Evolutionary conservation across 2,888 invertebrate species (phyloP).

Genomic region (Hedya salicella): DNA sequence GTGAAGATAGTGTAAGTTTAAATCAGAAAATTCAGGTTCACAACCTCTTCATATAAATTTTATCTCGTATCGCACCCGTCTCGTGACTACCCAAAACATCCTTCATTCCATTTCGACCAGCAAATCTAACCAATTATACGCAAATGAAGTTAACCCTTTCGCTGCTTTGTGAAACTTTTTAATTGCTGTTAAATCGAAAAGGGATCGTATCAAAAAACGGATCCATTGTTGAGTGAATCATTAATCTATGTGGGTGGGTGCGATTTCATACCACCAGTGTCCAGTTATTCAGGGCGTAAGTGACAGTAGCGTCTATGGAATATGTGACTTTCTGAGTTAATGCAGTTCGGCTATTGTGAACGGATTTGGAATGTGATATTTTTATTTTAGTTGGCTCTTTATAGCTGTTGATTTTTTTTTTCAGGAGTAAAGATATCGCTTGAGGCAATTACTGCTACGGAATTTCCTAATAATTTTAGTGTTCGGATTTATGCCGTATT

Average conservation of each 20-base stretch:
- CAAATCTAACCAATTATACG: constrained; percentile 72
- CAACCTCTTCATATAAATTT: background rate
- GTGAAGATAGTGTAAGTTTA: too few species aligned
- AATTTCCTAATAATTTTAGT: too few species aligned
- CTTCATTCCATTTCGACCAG: constrained; percentile 47
- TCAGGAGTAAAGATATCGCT: background rate
- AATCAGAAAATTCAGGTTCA: too few species aligned
- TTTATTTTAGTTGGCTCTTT: constrained; percentile 17
- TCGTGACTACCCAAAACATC: constrained; percentile 46
- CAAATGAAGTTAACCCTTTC: constrained; percentile 78
- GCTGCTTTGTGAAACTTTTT: constrained; percentile 76
- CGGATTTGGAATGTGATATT: constrained; percentile 41
- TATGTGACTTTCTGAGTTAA: constrained; percentile 50
- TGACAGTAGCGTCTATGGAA: background rate
- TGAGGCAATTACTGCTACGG: too few species aligned
- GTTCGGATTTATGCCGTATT: too few species aligned
- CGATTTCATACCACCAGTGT: constrained; percentile 46
- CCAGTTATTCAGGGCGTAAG: background rate
- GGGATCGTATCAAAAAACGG: constrained; percentile 69
- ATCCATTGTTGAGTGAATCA: constrained; percentile 69
- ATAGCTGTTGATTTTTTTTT: background rate
- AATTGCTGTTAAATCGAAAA: constrained; percentile 83
- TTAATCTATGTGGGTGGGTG: constrained; percentile 79
- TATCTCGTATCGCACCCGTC: constrained; percentile 39
- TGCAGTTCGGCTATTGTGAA: constrained; percentile 7